A percentile compares a stretch with the other conserved stretches of the same genome.
phyloP scores from a whole-genome alignment of 2,888 invertebrate species.

The Ecdyonurus torrentis region DNA sequence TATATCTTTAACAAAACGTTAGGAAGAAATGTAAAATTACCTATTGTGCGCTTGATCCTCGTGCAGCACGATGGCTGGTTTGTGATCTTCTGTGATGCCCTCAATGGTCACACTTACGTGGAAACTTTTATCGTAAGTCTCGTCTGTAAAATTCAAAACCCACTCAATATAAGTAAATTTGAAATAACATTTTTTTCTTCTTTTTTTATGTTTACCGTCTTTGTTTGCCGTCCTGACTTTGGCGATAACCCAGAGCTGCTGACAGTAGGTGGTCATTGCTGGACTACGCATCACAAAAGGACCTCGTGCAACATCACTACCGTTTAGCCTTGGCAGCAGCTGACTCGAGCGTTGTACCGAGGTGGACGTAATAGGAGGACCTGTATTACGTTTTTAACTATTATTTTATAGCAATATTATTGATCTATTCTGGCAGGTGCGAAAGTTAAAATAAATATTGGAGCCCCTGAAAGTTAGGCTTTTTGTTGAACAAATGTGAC shows the following conservation, averaged over 20 bases:
- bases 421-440: too few species aligned
- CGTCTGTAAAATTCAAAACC: constrained; percentile 40
- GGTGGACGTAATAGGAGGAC: constrained; percentile 60
- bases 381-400: constrained; percentile 23
- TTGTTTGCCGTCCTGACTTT: constrained; percentile 67
- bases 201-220: constrained; percentile 50
- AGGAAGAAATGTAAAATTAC: too few species aligned
- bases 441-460: too few species aligned
- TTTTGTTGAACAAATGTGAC: neutral
- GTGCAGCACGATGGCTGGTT: constrained; percentile 45
- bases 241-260: constrained; percentile 86
- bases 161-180: neutral
- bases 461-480: neutral
- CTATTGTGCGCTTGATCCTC: constrained; percentile 53
- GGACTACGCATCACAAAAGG: constrained; percentile 80
- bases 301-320: constrained; percentile 36
- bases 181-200: neutral
- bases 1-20: too few species aligned
- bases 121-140: constrained; percentile 79
- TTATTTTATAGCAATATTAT: too few species aligned
- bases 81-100: constrained; percentile 59
- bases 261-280: constrained; percentile 69
- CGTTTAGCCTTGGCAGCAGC: constrained; percentile 27
- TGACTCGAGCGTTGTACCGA: constrained; percentile 38
- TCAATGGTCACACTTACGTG: constrained; percentile 70